A percentile compares a stretch with the other conserved stretches of the same genome.
Evolutionary conservation across 2,797 vertebrate genomes (phyloP).

Genomic region (Xiphorhynchus erythropygius): DNA sequence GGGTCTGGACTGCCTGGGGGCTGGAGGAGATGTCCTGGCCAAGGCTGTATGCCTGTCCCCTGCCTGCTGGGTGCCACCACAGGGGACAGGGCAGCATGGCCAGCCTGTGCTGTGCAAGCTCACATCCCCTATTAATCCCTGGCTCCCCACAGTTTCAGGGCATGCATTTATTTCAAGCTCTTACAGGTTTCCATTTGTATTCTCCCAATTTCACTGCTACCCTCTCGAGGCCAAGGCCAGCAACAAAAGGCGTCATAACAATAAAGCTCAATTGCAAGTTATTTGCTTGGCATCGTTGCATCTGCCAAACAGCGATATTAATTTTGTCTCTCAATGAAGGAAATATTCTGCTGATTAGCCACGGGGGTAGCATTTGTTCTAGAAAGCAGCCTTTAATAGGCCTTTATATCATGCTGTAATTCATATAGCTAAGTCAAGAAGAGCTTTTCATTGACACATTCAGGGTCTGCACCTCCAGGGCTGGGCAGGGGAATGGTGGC

Average conservation of each 20-base stretch:
- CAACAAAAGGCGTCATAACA: background rate
- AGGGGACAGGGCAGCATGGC: background rate
- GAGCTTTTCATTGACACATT: background rate
- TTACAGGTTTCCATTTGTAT: background rate
- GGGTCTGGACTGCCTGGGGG: background rate
- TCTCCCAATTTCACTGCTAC: background rate
- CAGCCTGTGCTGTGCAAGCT: fast-evolving
- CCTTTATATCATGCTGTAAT: background rate
- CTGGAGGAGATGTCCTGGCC: background rate
- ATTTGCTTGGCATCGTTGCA: background rate
- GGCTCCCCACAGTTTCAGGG: background rate
- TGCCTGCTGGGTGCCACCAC: background rate
- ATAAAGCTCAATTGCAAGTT: conserved; percentile 4
- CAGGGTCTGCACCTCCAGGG: fast-evolving
- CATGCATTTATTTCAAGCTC: background rate
- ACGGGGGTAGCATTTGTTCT: conserved; percentile 34
- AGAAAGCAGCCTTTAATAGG: conserved; percentile 25
- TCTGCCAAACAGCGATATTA: conserved; percentile 29
- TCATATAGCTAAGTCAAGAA: background rate
- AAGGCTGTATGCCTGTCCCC: background rate
- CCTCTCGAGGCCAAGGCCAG: background rate
- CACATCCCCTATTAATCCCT: background rate
- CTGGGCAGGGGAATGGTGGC: no score
- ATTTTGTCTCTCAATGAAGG: conserved; percentile 33
- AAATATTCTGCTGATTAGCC: conserved; percentile 36